These are phyloP conservation scores for Peromyscus melanophrys DNA, from an alignment of 2,797 vertebrate genomes.

Conservation along the genomic window DNA sequence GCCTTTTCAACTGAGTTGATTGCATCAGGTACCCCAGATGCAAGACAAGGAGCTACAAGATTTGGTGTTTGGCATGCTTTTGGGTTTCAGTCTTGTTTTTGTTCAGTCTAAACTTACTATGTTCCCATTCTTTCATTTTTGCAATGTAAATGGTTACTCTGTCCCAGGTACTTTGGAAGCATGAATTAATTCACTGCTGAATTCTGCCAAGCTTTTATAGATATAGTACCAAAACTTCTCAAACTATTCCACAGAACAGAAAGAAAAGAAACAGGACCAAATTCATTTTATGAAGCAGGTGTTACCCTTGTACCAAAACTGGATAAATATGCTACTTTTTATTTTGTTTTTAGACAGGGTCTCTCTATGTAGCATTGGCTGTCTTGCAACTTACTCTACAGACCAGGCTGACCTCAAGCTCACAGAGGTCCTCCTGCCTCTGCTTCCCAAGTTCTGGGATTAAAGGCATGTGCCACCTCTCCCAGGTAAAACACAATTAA, in stretches of 20 bases:
- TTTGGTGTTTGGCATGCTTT: not conserved
- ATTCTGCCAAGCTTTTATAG: not conserved
- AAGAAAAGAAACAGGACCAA: not conserved
- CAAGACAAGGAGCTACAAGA: not conserved
- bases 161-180: not conserved
- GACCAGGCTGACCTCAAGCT: not conserved
- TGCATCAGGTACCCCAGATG: not conserved
- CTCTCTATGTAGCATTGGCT: not conserved
- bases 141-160: not conserved
- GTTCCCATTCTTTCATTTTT: not conserved
- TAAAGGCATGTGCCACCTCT: not conserved
- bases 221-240: not conserved
- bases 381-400: not conserved
- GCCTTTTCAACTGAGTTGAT: not conserved
- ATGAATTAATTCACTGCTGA: not conserved
- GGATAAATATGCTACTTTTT: not conserved
- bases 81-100: not conserved
- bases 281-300: not conserved
- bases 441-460: not conserved
- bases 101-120: not conserved
- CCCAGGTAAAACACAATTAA: not conserved
- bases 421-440: not conserved
- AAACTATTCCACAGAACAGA: not conserved
- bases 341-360: not conserved
- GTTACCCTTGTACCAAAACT: not conserved